Conservation (phyloP, 2,113 vertebrate genomes). For the Gnathonemus longibarbis region DNA sequence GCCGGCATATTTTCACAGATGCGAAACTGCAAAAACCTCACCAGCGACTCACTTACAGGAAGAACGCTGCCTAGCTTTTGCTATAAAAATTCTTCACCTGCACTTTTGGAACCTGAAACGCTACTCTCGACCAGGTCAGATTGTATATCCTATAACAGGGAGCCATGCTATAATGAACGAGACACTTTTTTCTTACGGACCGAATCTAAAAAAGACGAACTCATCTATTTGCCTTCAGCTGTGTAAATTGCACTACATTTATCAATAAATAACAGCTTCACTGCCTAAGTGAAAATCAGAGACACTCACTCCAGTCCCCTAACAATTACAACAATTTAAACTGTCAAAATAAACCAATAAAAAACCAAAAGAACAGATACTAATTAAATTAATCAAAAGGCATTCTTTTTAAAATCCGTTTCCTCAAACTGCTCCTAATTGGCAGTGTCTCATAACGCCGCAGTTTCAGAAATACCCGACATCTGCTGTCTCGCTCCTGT, state of each 20-base stretch:
- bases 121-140: not conserved
- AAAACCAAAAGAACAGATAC: slow-evolving; percentile 47
- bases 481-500: slow-evolving; percentile 34
- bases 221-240: not conserved
- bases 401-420: slow-evolving; percentile 52
- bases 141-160: not conserved
- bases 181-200: not conserved
- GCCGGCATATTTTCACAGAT: not conserved
- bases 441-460: slow-evolving; percentile 29
- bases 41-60: not conserved
- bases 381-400: slow-evolving; percentile 61
- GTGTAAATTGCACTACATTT: not conserved
- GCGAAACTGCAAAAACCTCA: not conserved
- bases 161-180: not conserved
- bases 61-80: not conserved
- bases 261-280: slow-evolving; percentile 18
- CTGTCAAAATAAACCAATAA: slow-evolving; percentile 70
- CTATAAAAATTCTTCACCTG: not conserved
- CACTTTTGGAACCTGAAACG: not conserved
- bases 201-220: slow-evolving; percentile 1
- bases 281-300: slow-evolving; percentile 8
- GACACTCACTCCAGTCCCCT: not conserved
- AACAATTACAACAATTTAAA: slow-evolving; percentile 67
- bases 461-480: slow-evolving; percentile 30
- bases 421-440: slow-evolving; percentile 39